phyloP scores from a whole-genome alignment of 35 echinoderm and acorn worm genomes.

The Strongylocentrotus purpuratus region DNA sequence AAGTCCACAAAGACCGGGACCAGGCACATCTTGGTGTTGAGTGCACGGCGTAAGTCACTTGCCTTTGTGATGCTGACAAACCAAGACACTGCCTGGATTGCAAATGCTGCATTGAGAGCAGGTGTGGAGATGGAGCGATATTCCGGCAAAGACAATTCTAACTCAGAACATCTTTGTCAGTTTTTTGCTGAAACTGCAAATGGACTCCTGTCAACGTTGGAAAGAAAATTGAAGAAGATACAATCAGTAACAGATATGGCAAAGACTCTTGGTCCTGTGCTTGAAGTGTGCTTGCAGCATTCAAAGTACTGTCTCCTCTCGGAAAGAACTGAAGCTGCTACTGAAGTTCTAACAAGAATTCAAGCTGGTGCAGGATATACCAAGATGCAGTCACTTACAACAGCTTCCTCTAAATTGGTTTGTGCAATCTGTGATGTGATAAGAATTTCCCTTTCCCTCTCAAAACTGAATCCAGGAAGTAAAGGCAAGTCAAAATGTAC shows the following conservation, averaged over 20 bases:
- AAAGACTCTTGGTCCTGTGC: constrained; percentile 57
- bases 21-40: constrained; percentile 65
- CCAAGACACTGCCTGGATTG: constrained; percentile 68
- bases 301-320: constrained; percentile 55
- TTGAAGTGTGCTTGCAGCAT: constrained; percentile 72
- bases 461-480: neutral
- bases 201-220: constrained; percentile 37
- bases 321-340: neutral
- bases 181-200: constrained; percentile 59
- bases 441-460: neutral
- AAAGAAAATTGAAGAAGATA: constrained; percentile 21
- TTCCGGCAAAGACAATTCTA: constrained; percentile 32
- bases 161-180: constrained; percentile 45
- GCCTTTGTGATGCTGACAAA: constrained; percentile 72
- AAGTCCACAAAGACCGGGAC: constrained; percentile 55
- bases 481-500: neutral
- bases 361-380: neutral
- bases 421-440: neutral
- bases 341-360: neutral
- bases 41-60: constrained; percentile 62
- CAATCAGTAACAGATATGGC: neutral
- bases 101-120: constrained; percentile 65
- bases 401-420: neutral
- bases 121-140: constrained; percentile 73
- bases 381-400: neutral